These are phyloP conservation scores for Synergus gifuensis DNA, from an alignment of 2,888 invertebrate species.

Conservation along the genomic window DNA sequence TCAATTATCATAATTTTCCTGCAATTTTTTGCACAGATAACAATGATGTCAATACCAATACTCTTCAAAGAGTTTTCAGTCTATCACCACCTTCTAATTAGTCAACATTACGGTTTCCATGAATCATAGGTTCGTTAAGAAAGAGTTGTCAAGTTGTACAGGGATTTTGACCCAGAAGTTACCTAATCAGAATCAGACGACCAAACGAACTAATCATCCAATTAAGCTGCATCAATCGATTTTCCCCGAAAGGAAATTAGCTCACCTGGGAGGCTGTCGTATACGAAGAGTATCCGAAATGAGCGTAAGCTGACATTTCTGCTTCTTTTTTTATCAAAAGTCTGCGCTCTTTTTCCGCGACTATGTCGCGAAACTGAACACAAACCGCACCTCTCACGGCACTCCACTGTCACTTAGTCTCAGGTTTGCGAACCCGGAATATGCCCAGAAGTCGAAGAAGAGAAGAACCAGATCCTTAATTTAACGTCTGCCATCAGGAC, in stretches of 20 bases:
- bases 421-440: neutral
- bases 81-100: neutral
- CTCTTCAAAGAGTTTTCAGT: neutral
- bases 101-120: neutral
- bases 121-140: neutral
- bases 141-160: too few species aligned
- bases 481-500: slow-evolving; percentile 5
- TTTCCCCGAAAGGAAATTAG: slow-evolving; percentile 21
- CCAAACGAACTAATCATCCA: too few species aligned
- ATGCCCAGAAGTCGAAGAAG: neutral
- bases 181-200: neutral
- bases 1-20: neutral
- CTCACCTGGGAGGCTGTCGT: slow-evolving; percentile 95
- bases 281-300: slow-evolving; percentile 94
- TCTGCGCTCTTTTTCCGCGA: slow-evolving; percentile 16
- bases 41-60: neutral
- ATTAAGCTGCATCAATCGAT: neutral
- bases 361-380: slow-evolving; percentile 48
- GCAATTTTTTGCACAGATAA: neutral
- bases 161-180: neutral
- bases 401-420: slow-evolving; percentile 55
- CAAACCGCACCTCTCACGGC: slow-evolving; percentile 58
- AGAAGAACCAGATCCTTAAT: slow-evolving; percentile 14
- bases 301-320: slow-evolving; percentile 89
- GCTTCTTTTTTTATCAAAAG: slow-evolving; percentile 40